Base-by-base conservation (phyloP, 2,888 invertebrate genomes). In the Aleiodes alternator region DNA sequence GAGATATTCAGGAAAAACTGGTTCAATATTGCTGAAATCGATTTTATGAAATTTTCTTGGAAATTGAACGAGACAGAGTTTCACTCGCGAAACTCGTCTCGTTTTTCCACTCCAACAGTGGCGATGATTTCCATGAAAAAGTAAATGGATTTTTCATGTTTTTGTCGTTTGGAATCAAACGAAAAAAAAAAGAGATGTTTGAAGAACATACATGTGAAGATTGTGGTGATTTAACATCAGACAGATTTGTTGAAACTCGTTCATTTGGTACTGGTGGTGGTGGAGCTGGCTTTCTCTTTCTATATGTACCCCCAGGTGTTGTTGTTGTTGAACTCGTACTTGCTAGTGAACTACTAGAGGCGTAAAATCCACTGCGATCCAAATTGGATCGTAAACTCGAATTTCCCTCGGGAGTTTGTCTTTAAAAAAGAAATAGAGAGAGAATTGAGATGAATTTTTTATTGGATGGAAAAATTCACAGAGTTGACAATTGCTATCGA, bases 221-320 rank as follows among this genome's bases (percentile, higher is more conserved):
- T 12, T 43, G 59, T 4, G 23, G 50, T 53, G 64, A 73, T 43
- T 55, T 64, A 69, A 34, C 5, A n/a, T 59, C 57, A n/a, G 14
- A 12, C 4, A 9, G 8, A 34, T 5, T 31, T 8, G 56, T 51
- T 23, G 69, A 31, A 53, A 53, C 12, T 55, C 23, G 53, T 70
- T 64, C 64, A 34, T 81, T 84, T 16, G 69, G 68, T 5, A 69
- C 59, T 23, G 23, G 34, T 8, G 78, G 79, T 31, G 95, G 95
- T 48, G 92, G 92, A 4, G 95, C 95, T n/a, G 95, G 95, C 29
- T 91, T 92, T 74, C 93, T 92, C 87, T 95, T 95, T 86, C 92
- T 93, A 55, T 93, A 91, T 4, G 91, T 90, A 69, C 92, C 88
- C 84, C 90, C 85, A 84, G 90, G 81, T 81, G 90, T 90, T 71